phyloP scores from a whole-genome alignment of 2,797 vertebrate genomes.

The Molossus alvarezi region DNA sequence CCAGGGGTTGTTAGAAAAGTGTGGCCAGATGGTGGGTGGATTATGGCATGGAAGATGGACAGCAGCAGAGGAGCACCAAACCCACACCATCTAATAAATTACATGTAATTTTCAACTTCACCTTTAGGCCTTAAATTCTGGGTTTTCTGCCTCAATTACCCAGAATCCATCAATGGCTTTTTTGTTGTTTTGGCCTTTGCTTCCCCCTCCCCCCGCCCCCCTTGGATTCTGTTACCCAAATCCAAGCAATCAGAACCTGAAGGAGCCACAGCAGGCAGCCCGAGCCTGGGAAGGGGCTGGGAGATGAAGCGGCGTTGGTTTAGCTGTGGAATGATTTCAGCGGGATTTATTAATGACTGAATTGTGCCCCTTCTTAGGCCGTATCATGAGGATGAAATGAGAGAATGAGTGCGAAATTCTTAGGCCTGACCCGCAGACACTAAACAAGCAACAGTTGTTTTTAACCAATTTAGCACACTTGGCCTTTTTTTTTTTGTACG shows the following conservation, averaged over 20 bases:
- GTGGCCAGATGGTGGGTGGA: neutral
- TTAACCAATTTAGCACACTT: neutral
- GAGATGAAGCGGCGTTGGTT: neutral
- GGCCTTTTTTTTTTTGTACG: neutral
- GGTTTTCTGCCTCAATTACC: conserved; percentile 12
- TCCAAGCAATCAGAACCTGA: neutral
- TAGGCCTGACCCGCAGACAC: neutral
- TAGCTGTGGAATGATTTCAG: neutral
- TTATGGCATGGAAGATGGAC: neutral
- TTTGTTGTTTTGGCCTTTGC: neutral
- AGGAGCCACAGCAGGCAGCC: neutral
- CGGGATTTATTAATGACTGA: conserved; percentile 6
- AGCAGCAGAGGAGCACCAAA: neutral
- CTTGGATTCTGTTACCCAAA: neutral
- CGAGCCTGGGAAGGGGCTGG: neutral
- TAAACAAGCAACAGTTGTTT: conserved; percentile 12
- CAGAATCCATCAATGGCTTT: neutral
- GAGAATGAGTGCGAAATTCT: conserved; percentile 20
- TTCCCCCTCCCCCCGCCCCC: neutral
- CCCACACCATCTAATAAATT: neutral
- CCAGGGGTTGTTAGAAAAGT: neutral
- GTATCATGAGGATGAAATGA: neutral
- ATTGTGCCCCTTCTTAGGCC: neutral
- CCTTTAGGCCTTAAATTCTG: neutral
- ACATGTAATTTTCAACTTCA: conserved; percentile 34